phyloP scores from a whole-genome alignment of 2,888 invertebrate species.

The Brachyopa scutellaris region DNA sequence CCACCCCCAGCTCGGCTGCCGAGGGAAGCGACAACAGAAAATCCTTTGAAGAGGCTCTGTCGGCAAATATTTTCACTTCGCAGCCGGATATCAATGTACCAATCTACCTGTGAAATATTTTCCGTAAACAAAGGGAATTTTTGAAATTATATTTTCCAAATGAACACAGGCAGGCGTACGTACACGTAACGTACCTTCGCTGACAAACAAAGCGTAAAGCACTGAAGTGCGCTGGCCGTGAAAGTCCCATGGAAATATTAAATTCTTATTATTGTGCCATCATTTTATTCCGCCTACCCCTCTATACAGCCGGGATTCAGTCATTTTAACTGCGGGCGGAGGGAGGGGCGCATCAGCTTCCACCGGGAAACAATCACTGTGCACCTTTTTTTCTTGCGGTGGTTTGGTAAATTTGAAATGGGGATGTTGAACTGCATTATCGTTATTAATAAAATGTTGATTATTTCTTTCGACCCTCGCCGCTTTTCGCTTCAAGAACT shows the following conservation, averaged over 20 bases:
- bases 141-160: slow-evolving; percentile 71
- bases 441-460: slow-evolving; percentile 70
- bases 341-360: no score
- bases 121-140: slow-evolving; percentile 69
- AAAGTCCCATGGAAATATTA: slow-evolving; percentile 71
- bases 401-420: slow-evolving; percentile 18
- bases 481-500: slow-evolving; percentile 55
- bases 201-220: slow-evolving; percentile 69
- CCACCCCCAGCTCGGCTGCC: no score
- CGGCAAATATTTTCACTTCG: slow-evolving; percentile 70
- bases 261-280: slow-evolving; percentile 72
- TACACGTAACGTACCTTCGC: slow-evolving; percentile 14
- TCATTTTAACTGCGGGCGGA: not conserved
- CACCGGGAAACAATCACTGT: slow-evolving; percentile 61
- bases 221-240: slow-evolving; percentile 66
- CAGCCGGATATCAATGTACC: slow-evolving; percentile 72
- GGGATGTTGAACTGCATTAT: slow-evolving; percentile 64
- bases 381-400: slow-evolving; percentile 62
- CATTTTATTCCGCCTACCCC: slow-evolving; percentile 20
- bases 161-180: slow-evolving; percentile 46
- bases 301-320: slow-evolving; percentile 8
- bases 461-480: slow-evolving; percentile 63
- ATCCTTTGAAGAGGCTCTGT: slow-evolving; percentile 66
- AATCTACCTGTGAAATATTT: slow-evolving; percentile 71
- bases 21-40: slow-evolving; percentile 31